phyloP scores from a whole-genome alignment of 2,888 invertebrate genomes.

The Drosophila anceps region DNA sequence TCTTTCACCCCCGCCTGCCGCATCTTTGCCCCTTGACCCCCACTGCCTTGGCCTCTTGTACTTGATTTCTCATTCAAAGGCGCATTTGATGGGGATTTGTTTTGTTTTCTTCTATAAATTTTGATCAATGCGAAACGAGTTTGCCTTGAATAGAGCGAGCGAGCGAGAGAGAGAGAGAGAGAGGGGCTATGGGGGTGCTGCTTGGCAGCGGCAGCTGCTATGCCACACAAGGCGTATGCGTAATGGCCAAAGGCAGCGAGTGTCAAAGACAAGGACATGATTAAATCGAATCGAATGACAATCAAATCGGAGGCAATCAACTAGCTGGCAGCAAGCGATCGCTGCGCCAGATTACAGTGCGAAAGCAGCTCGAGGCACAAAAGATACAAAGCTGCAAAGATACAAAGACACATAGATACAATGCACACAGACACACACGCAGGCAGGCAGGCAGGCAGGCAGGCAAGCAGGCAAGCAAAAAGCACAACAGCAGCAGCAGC shows the following conservation, averaged over 20 bases:
- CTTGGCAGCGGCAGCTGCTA: constrained; percentile 10
- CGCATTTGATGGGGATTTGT: constrained; percentile 38
- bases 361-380: constrained; percentile 6
- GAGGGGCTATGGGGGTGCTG: constrained; percentile 5
- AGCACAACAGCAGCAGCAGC: constrained; percentile 16
- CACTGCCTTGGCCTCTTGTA: constrained; percentile 12
- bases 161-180: not conserved
- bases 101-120: constrained; percentile 13
- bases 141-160: constrained; percentile 15
- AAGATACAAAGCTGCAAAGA: constrained; percentile 26
- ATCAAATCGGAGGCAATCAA: constrained; percentile 63
- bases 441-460: not conserved
- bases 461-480: constrained; percentile 18
- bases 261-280: constrained; percentile 46
- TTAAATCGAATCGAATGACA: constrained; percentile 72
- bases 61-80: constrained; percentile 74
- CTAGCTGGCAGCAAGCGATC: constrained; percentile 13
- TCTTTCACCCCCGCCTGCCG: constrained; percentile 9
- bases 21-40: constrained; percentile 11
- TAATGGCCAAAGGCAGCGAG: constrained; percentile 50
- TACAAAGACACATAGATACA: constrained; percentile 10
- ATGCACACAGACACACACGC: not conserved
- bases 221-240: constrained; percentile 49
- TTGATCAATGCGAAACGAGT: constrained; percentile 41
- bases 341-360: constrained; percentile 38